Evolutionary conservation across 2,888 invertebrate genomes (phyloP), one percentile per base, ranked within the genome.

Genomic region (Drosophila aldrichi): DNA sequence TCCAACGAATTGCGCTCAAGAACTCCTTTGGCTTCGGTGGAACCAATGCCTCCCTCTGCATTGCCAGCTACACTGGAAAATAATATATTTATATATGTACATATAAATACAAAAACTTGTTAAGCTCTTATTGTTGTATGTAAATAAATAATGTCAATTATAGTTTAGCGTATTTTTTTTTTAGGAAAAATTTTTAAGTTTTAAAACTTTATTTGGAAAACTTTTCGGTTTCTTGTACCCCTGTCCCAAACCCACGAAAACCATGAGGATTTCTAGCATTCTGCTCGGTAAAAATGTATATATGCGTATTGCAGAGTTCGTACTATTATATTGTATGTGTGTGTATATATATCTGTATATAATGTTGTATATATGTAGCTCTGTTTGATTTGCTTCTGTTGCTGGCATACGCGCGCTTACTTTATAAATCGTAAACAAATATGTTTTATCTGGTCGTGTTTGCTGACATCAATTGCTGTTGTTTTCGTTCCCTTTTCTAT

Each of bases 11-110:
- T 83, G 98, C 98, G 18, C 92, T 99, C 57, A 98, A 98, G 92
- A 99, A 99, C 94, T 98, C 99, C 1, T 99, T 99, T 94, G 99
- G 99, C 7, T 99, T 99, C 94, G 99, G 99, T 62, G 99, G 99
- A 48, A 99, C 99, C 4, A 99, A 99, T 94, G 98, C 98, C 29
- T 96, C 96, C 65, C 93, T 98, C 44, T 97, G 97, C 93, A 94
- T 95, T 83, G 93, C 94, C 60, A 92, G 85, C 69, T 93, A 81
- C 71, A 58, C 46, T 4, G 77, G 49, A 73, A 73, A 77, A 18
- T 69, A 68, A 58, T 67, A 34, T 54, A 32, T 34, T 16, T 32
- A 57, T 32, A 20, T 18, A 43, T 14, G 4, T 41, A 4, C 5
- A 18, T 41, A 4, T 10, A 18, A 25, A 41, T 18, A 41, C 9